Percentiles rank a stretch among this genome's conserved stretches.
Evolutionary conservation across 2,797 vertebrate species (phyloP).

Genomic region (Microcaecilia unicolor): DNA sequence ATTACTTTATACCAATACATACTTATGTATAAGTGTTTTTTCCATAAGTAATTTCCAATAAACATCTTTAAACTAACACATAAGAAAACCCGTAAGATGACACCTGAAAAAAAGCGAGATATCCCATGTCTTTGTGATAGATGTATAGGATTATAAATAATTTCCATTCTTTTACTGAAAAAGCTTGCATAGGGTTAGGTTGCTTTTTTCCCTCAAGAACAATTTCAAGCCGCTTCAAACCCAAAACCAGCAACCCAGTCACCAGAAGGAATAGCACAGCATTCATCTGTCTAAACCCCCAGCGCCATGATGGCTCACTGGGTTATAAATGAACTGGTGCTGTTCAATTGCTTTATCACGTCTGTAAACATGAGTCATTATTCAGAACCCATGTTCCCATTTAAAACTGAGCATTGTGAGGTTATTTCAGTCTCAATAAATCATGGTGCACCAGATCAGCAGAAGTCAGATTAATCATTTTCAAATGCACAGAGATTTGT

Average conservation of each 20-base stretch:
- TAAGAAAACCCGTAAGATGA: too few species aligned
- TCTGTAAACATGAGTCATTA: constrained; percentile 22
- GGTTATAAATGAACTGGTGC: constrained; percentile 1
- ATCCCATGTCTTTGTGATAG: too few species aligned
- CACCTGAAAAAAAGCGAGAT: too few species aligned
- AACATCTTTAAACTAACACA: too few species aligned
- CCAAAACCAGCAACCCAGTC: too few species aligned
- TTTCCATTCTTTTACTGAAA: too few species aligned
- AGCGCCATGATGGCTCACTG: not conserved
- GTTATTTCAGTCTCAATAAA: constrained; percentile 43
- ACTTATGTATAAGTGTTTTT: too few species aligned
- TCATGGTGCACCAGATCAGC: constrained; percentile 23
- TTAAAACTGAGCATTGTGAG: constrained; percentile 34
- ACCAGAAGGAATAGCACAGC: too few species aligned
- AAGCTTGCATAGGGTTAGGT: too few species aligned
- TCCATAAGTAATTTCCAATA: too few species aligned
- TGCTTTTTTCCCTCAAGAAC: not conserved
- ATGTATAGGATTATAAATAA: too few species aligned
- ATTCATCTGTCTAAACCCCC: not conserved
- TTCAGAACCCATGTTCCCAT: constrained; percentile 14
- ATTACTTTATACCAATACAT: too few species aligned
- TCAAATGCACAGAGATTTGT: constrained; percentile 44
- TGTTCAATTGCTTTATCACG: constrained; percentile 5
- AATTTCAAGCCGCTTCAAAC: not conserved
- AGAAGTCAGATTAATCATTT: constrained; percentile 45